A percentile compares a stretch with the other conserved stretches of the same genome.
Conservation (phyloP, 2,888 invertebrate species). For the Philonicus albiceps region DNA sequence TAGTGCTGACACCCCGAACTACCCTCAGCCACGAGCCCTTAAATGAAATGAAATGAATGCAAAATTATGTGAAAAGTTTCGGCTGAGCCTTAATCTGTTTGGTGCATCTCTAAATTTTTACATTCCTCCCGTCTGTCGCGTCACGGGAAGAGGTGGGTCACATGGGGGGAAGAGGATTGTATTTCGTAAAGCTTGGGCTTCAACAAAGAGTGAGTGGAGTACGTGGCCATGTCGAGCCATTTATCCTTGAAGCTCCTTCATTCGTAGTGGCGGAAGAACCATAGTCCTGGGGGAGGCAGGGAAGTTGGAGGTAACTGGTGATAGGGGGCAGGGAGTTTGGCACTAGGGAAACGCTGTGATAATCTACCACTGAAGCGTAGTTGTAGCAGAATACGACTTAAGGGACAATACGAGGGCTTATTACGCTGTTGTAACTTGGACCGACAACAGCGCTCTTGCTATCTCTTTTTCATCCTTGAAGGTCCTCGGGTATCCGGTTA, state of each 20-base stretch:
- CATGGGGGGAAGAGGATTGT: neutral
- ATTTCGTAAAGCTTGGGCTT: neutral
- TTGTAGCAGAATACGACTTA: conserved; percentile 27
- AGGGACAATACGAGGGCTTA: neutral
- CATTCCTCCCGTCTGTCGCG: neutral
- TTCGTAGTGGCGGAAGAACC: neutral
- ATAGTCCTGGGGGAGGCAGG: neutral
- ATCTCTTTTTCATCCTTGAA: conserved; percentile 25
- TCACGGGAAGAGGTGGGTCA: neutral
- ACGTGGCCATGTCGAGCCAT: neutral
- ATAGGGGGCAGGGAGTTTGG: neutral
- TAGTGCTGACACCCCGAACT: conserved; percentile 6
- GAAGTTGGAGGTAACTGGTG: too few species aligned
- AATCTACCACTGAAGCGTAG: conserved; percentile 21
- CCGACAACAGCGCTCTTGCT: conserved; percentile 19
- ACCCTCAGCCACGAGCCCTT: neutral
- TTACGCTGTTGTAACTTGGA: conserved; percentile 33
- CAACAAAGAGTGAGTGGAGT: neutral
- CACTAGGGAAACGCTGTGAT: neutral
- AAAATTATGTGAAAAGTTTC: conserved; percentile 32
- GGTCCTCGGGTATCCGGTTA: neutral
- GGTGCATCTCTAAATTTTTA: conserved; percentile 19
- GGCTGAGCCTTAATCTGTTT: conserved; percentile 10
- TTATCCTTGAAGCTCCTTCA: conserved; percentile 8
- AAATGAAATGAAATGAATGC: neutral